Evolutionary conservation across 92 coral and sea anemone genomes (phyloP).

Genomic region (Palythoa grandiflora): DNA sequence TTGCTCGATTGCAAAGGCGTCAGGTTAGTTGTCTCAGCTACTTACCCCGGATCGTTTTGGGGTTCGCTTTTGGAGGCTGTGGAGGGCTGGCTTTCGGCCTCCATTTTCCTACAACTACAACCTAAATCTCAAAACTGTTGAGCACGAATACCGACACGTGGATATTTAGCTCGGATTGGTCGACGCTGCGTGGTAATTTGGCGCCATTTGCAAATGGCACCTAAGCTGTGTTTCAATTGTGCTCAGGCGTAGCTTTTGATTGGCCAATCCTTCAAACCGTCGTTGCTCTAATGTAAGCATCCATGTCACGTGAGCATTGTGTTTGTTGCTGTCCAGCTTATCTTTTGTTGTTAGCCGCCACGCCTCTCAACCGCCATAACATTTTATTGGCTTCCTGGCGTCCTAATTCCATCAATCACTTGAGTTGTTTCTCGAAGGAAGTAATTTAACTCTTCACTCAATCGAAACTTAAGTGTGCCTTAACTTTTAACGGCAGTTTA

Average conservation of each 20-base stretch:
- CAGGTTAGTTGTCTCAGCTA: slow-evolving; percentile 23
- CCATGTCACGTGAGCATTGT: slow-evolving; percentile 71
- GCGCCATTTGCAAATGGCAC: slow-evolving; percentile 98
- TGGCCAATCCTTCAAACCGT: slow-evolving; percentile 72
- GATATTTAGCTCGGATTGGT: slow-evolving; percentile 96
- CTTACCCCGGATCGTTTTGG: slow-evolving; percentile 99
- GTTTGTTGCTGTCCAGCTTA: slow-evolving; percentile 79
- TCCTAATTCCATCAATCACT: slow-evolving; percentile 11
- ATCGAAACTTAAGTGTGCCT: not conserved
- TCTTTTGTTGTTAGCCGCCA: slow-evolving; percentile 79
- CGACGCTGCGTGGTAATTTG: slow-evolving; percentile 95
- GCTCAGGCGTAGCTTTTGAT: slow-evolving; percentile 69
- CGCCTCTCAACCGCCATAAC: slow-evolving; percentile 56
- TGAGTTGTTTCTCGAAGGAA: not conserved
- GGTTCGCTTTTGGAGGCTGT: slow-evolving; percentile 93
- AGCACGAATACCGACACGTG: slow-evolving; percentile 97
- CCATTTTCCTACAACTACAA: slow-evolving; percentile 99
- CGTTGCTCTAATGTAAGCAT: slow-evolving; percentile 72
- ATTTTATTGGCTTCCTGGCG: slow-evolving; percentile 42
- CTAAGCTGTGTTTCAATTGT: slow-evolving; percentile 93
- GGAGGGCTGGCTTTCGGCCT: slow-evolving; percentile 94
- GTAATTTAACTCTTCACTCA: slow-evolving; percentile 5
- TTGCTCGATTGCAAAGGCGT: slow-evolving; percentile 32
- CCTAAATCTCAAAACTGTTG: slow-evolving; percentile 84
- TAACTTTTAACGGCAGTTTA: not conserved